Evolutionary conservation across 2,888 invertebrate genomes (phyloP), one percentile per base, ranked within the genome.

Genomic region (Diachrysia chrysitis): DNA sequence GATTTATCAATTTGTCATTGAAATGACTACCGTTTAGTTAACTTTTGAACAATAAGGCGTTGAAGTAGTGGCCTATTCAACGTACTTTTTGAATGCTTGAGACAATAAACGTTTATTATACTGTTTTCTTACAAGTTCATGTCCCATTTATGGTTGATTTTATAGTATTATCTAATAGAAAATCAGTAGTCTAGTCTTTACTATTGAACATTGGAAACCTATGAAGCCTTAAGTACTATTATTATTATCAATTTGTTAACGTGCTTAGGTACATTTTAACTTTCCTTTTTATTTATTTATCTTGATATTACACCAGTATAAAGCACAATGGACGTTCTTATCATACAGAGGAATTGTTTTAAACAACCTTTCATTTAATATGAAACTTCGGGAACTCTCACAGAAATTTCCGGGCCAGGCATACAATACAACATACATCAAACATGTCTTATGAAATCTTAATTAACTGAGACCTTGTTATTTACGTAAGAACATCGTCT

Each of bases 11-110:
- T 69, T 58, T 48, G 58, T 29, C 16, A 25, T 32, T 6, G 23
- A n/a, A 35, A 70, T 70, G 21, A 69, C 16, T 32, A 59, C 46
- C 19, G 65, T 61, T 69, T 37, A 55, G 48, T 54, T 21, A 37
- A 46, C 25, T 63, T n/a, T 48, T 58, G 23, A 16, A n/a, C n/a
- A 12, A 25, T 14, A 21, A 42, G 7, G n/a, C 23, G 5, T 21
- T 54, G 5, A 21, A 23, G 25, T 25, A 21, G 4, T 25, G 19
- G 48, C 21, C 19, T 21, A 51, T 51, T 48, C 2, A 12, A 42
- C 42, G 42, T 42, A 12, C 32, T 37, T 14, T 1, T n/a, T 42
- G 14, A 10, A 32, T 5, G 16, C n/a, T n/a, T 16, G 37, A 37
- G 37, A 16, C n/a, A 42, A 14, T 37, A 10, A 42, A 42, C 10